phyloP scores from a whole-genome alignment of 2,113 vertebrate species.

The Petrocephalus microphthalmus region DNA sequence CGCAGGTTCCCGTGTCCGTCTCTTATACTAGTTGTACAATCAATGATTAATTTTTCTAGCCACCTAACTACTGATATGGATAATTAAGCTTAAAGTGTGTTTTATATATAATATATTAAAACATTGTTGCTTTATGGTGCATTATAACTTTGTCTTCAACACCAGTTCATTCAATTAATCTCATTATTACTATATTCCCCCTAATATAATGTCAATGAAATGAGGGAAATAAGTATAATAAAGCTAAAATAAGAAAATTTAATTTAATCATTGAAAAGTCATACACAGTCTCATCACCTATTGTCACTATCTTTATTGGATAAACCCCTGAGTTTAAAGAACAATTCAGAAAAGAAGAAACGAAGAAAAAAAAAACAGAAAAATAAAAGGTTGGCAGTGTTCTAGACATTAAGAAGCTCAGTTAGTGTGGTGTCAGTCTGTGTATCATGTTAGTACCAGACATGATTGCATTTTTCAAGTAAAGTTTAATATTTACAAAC shows the following conservation, averaged over 20 bases:
- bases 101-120: not conserved
- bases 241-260: not conserved
- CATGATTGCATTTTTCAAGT: constrained; percentile 53
- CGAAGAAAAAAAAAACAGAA: constrained; percentile 38
- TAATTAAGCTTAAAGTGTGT: not conserved
- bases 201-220: not conserved
- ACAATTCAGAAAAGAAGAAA: constrained; percentile 41
- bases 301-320: constrained; percentile 49
- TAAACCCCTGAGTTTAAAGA: constrained; percentile 65
- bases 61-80: not conserved
- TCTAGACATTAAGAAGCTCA: constrained; percentile 46
- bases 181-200: not conserved
- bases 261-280: constrained; percentile 49
- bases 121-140: not conserved
- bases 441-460: constrained; percentile 42
- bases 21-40: not conserved
- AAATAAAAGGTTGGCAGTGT: constrained; percentile 54
- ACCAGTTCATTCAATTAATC: not conserved
- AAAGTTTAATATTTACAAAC: constrained; percentile 61
- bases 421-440: constrained; percentile 36
- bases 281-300: constrained; percentile 45
- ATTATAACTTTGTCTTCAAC: not conserved
- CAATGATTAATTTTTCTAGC: not conserved
- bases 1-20: not conserved
- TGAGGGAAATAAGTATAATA: not conserved